Evolutionary conservation across 2,888 invertebrate genomes (phyloP).

Genomic region (Acleris sparsana): DNA sequence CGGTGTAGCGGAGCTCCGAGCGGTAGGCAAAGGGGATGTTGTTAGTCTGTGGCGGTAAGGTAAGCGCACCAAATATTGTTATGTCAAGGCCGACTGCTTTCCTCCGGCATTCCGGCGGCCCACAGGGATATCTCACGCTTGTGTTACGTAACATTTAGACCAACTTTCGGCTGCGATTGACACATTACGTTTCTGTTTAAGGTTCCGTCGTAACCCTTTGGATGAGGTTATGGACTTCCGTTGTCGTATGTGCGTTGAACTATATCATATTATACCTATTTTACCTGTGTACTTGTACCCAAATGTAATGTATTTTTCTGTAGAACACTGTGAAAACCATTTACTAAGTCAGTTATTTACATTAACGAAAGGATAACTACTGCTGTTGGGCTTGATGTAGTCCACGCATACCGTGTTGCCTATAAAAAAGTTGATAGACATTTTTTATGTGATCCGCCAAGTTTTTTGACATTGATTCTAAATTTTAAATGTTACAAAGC

Average conservation of each 20-base stretch:
- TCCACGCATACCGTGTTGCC: background rate
- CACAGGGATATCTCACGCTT: conserved; percentile 80
- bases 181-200: conserved; percentile 44
- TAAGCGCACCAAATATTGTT: conserved; percentile 76
- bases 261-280: background rate
- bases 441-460: conserved; percentile 29
- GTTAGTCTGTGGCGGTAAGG: conserved; percentile 58
- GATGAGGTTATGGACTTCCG: conserved; percentile 1
- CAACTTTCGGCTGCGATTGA: conserved; percentile 72
- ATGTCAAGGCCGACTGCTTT: conserved; percentile 82
- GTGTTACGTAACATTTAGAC: conserved; percentile 72
- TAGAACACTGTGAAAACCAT: background rate
- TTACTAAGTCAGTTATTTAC: background rate
- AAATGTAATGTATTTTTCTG: background rate
- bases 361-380: background rate
- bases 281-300: background rate
- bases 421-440: conserved; percentile 14
- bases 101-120: conserved; percentile 81
- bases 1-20: conserved; percentile 43
- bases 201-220: conserved; percentile 20
- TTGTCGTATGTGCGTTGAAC: conserved; percentile 9
- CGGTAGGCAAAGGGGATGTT: conserved; percentile 39
- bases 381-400: background rate
- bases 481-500: conserved; percentile 32
- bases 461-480: conserved; percentile 30